Evolutionary conservation across 2,113 vertebrate genomes (phyloP), one percentile per base, ranked within the genome.

Genomic region (Leuciscus idus): DNA sequence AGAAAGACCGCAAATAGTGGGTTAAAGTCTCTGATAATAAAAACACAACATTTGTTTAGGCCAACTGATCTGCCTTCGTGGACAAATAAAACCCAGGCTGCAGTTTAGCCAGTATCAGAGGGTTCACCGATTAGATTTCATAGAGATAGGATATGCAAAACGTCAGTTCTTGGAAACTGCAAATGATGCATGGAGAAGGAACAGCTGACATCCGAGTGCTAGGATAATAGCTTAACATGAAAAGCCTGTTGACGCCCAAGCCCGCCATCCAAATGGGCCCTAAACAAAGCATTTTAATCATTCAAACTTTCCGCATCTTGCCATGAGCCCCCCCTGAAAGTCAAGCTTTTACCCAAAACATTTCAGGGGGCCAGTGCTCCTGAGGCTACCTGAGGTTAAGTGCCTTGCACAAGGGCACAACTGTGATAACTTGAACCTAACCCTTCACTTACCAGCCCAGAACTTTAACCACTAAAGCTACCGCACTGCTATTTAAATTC

Each of bases 221-320:
- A 30, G 88, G 85, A 93, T 92, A 89, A 90, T 90, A 89, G 89
- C 89, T 90, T 90, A 92, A 70, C 62, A 70, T n/a, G 28, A 92
- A 94, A 70, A 83, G 39, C 30, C 30, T 73, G 81, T 8, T 73
- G 66, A 82, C 9, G 10, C 73, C 23, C 50, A 57, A 83, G 4
- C 28, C 21, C 23, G 9, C 39, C 23, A 19, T 30, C 39, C 36
- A 66, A 48, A 61, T 26, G 39, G 6, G 26, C 64, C 75, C 28
- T 55, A 30, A 83, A 73, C 81, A 72, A 83, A 83, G 10, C 11
- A 55, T 70, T 43, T 55, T 72, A 83, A 55, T 52, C 46, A 52
- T 70, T 68, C 62, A 70, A 70, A 50, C 55, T 33, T 62, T 61
- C n/a, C 46, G 4, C 26, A 52, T 28, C 46, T 76, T 76, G 33